phyloP scores from a whole-genome alignment of 2,113 vertebrate species.

The Indri indri region DNA sequence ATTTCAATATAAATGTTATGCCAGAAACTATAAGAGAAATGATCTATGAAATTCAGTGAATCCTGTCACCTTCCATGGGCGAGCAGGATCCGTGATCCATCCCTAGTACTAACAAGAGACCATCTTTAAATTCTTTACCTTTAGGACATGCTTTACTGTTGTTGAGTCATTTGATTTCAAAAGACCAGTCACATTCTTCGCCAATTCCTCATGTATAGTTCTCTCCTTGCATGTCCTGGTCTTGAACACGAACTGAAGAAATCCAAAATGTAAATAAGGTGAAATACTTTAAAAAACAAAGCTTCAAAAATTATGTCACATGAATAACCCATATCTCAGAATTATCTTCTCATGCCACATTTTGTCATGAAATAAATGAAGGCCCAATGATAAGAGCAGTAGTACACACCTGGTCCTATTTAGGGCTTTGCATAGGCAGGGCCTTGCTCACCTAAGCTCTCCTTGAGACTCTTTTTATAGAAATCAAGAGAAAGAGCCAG shows the following conservation, averaged over 20 bases:
- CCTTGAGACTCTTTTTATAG: conserved; percentile 43
- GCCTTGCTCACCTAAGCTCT: conserved; percentile 41
- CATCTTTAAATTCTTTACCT: conserved; percentile 83
- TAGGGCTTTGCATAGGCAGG: neutral
- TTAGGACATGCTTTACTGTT: conserved; percentile 92
- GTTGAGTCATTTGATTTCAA: conserved; percentile 93
- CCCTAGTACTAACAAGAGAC: neutral
- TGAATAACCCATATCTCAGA: neutral
- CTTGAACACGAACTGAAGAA: conserved; percentile 94
- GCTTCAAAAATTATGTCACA: neutral
- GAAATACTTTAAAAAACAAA: neutral
- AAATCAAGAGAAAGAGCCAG: conserved; percentile 49
- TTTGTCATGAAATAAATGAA: conserved; percentile 37
- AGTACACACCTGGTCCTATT: neutral
- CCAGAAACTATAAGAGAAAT: neutral
- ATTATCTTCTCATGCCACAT: conserved; percentile 44
- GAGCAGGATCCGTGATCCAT: neutral
- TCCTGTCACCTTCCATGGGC: neutral
- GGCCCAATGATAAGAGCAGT: neutral
- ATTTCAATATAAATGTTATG: neutral
- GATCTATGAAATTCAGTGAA: neutral
- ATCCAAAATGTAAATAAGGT: conserved; percentile 39
- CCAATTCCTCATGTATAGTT: conserved; percentile 95
- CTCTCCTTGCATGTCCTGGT: conserved; percentile 90
- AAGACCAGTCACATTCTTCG: conserved; percentile 92